These are phyloP conservation scores for Hassar affinis DNA, from an alignment of 2,113 vertebrate genomes.

Conservation along the genomic window DNA sequence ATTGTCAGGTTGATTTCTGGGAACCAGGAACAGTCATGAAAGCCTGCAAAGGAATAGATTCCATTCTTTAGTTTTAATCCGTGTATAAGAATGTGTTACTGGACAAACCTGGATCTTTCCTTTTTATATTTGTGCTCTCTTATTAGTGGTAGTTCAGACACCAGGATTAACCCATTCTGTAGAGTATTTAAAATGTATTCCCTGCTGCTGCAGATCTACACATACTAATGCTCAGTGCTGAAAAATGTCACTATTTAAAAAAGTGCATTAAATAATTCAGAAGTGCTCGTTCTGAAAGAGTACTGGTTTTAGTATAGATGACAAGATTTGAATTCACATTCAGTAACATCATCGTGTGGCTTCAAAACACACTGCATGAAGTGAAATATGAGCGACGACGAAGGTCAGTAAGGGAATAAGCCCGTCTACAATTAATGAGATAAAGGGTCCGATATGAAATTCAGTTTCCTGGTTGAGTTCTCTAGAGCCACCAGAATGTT, in stretches of 20 bases:
- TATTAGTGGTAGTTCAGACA: not conserved
- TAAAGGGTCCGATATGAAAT: not conserved
- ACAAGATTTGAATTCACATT: not conserved
- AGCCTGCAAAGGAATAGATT: not conserved
- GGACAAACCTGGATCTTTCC: not conserved
- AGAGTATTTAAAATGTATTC: not conserved
- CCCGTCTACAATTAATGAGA: not conserved
- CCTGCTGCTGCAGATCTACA: not conserved
- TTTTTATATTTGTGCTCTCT: not conserved
- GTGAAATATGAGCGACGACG: not conserved
- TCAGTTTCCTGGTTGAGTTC: not conserved
- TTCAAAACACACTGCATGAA: not conserved
- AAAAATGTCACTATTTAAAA: not conserved
- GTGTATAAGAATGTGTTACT: not conserved
- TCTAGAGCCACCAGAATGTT: not conserved
- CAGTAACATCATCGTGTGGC: not conserved
- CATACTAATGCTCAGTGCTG: not conserved
- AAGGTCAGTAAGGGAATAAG: not conserved
- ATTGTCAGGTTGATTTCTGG: not conserved
- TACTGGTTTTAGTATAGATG: not conserved
- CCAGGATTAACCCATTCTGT: not conserved
- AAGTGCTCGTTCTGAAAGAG: not conserved
- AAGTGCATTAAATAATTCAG: not conserved
- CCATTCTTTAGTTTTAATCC: not conserved
- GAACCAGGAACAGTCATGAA: conserved; percentile 9